These are phyloP conservation scores for Lacanobia oleracea DNA, from an alignment of 2,888 invertebrate species.

Conservation along the genomic window DNA sequence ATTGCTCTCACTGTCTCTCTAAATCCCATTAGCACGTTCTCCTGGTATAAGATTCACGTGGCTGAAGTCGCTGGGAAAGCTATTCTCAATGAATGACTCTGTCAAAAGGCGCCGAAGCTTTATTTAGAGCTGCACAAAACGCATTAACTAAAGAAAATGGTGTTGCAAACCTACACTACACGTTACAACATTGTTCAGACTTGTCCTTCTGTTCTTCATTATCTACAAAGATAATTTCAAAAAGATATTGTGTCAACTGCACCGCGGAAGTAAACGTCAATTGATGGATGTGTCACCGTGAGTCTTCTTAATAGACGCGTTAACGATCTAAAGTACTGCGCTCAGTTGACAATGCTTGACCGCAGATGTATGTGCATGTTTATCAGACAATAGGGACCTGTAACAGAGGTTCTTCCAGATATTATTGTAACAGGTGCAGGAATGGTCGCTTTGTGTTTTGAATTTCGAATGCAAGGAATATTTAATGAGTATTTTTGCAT, in stretches of 20 bases:
- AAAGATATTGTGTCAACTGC: slow-evolving; percentile 44
- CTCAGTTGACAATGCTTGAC: slow-evolving; percentile 28
- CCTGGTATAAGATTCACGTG: too few relatives aligned
- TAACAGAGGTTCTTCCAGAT: slow-evolving; percentile 36
- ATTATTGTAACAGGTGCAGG: slow-evolving; percentile 42
- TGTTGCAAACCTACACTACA: too few relatives aligned
- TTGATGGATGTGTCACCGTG: slow-evolving; percentile 48
- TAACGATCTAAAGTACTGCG: slow-evolving; percentile 39
- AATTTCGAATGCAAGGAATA: slow-evolving; percentile 7
- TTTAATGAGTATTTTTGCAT: slow-evolving; percentile 27
- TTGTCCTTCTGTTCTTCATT: slow-evolving; percentile 34
- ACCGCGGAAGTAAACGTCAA: slow-evolving; percentile 56
- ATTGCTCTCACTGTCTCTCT: too few relatives aligned
- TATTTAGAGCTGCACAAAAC: too few relatives aligned
- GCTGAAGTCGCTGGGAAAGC: too few relatives aligned
- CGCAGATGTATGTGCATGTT: slow-evolving; percentile 41
- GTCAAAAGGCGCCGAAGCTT: too few relatives aligned
- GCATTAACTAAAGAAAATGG: too few relatives aligned
- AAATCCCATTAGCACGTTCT: too few relatives aligned
- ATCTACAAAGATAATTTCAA: background rate
- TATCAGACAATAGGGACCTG: slow-evolving; percentile 33
- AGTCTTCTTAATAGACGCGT: slow-evolving; percentile 19
- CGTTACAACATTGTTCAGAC: background rate
- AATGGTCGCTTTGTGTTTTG: slow-evolving; percentile 6
- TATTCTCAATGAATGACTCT: too few relatives aligned